Conservation (phyloP, 2,113 vertebrate species). For the Dipodomys stephensi region DNA sequence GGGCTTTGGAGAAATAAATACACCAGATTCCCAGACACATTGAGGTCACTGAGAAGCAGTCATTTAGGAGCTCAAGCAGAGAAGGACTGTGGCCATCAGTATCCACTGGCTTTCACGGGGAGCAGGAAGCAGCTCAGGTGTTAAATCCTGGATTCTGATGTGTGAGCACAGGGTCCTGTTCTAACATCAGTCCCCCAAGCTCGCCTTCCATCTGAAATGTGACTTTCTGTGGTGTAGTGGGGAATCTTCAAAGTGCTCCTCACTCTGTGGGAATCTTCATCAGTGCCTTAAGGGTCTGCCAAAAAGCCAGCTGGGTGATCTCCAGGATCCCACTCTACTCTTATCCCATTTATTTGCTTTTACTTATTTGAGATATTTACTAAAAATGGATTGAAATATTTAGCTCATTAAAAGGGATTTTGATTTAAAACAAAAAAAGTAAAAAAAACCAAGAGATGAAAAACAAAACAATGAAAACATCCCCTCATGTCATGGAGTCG, state of each 20-base stretch:
- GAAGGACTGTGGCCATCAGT: background rate
- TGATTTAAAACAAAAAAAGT: background rate
- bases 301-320: background rate
- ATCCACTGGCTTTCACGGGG: too few species aligned
- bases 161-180: background rate
- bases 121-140: background rate
- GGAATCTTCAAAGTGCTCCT: conserved; percentile 4
- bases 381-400: background rate
- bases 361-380: conserved; percentile 12
- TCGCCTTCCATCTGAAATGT: background rate
- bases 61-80: background rate
- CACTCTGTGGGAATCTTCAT: background rate
- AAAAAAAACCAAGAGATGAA: background rate
- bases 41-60: background rate
- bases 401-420: background rate
- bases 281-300: background rate
- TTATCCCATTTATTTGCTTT: background rate
- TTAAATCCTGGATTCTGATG: background rate
- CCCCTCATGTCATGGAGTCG: too few species aligned
- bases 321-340: background rate
- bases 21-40: background rate
- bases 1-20: conserved; percentile 53
- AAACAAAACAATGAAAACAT: background rate
- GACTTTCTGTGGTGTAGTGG: background rate
- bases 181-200: background rate